Conservation (phyloP, 2,113 vertebrate genomes). For the Oryzias curvinotus region DNA sequence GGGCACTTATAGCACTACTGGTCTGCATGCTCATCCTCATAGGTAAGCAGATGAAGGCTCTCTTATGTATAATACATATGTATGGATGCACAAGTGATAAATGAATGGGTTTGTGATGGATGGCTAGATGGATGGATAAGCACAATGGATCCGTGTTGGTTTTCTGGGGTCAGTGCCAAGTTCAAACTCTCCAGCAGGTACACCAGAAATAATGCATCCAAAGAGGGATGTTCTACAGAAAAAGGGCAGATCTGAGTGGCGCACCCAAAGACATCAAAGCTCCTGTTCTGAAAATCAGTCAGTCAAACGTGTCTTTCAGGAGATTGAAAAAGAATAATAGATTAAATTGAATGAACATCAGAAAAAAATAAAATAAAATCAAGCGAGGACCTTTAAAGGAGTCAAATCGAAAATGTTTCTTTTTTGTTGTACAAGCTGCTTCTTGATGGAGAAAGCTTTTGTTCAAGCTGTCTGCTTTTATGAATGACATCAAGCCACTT, state of each 20-base stretch:
- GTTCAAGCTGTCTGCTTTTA: slow-evolving; percentile 43
- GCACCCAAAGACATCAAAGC: slow-evolving; percentile 5
- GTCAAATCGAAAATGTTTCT: slow-evolving; percentile 51
- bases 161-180: neutral
- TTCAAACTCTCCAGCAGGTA: slow-evolving; percentile 19
- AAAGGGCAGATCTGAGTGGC: slow-evolving; percentile 13
- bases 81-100: slow-evolving; percentile 57
- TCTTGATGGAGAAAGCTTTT: slow-evolving; percentile 47
- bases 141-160: neutral
- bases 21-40: slow-evolving; percentile 96
- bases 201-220: slow-evolving; percentile 7
- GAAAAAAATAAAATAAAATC: slow-evolving; percentile 23
- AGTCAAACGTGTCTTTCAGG: neutral
- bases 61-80: neutral
- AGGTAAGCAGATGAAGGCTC: slow-evolving; percentile 79
- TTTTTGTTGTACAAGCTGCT: slow-evolving; percentile 17
- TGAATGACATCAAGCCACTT: slow-evolving; percentile 63
- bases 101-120: slow-evolving; percentile 64
- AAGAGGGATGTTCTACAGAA: slow-evolving; percentile 1
- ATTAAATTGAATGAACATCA: slow-evolving; percentile 23
- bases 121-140: slow-evolving; percentile 75
- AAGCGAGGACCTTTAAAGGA: slow-evolving; percentile 28
- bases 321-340: slow-evolving; percentile 27
- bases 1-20: slow-evolving; percentile 92
- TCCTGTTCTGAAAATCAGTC: slow-evolving; percentile 17